Percentiles rank a stretch among this genome's conserved stretches.
phyloP scores from a whole-genome alignment of 2,797 vertebrate genomes.

The Triplophysa bombifrons region DNA sequence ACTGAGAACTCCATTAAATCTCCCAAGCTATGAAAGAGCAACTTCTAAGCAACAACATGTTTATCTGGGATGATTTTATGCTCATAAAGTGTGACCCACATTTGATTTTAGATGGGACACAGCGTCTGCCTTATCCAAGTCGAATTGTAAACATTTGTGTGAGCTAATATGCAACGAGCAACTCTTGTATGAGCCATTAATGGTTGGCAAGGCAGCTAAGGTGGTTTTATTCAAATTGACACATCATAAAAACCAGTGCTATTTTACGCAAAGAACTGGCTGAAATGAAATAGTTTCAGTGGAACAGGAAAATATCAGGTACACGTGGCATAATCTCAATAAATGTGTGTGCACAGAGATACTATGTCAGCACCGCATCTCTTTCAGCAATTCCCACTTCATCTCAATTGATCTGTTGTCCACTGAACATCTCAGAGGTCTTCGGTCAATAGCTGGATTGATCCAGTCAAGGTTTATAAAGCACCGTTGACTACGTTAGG shows the following conservation, averaged over 20 bases:
- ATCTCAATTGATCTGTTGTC: constrained; percentile 67
- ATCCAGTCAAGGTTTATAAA: constrained; percentile 69
- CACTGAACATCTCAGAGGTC: constrained; percentile 56
- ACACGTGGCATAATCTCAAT: constrained; percentile 47
- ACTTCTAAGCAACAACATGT: too few species aligned
- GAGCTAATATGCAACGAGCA: not conserved
- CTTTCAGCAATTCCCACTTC: constrained; percentile 52
- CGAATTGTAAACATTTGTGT: not conserved
- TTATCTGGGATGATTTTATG: not conserved
- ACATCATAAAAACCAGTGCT: not conserved
- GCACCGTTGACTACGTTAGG: constrained; percentile 42
- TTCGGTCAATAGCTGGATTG: constrained; percentile 61
- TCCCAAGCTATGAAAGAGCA: too few species aligned
- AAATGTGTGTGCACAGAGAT: constrained; percentile 58
- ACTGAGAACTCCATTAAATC: too few species aligned
- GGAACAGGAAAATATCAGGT: constrained; percentile 5
- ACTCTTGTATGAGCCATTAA: not conserved
- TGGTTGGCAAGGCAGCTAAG: not conserved
- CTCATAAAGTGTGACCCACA: not conserved
- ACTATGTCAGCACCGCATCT: constrained; percentile 48
- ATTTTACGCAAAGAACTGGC: not conserved
- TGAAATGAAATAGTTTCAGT: constrained; percentile 16
- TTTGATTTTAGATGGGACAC: not conserved
- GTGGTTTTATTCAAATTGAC: constrained; percentile 4
- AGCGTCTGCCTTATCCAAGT: not conserved